Evolutionary conservation across 2,888 invertebrate genomes (phyloP).

Genomic region (Actias luna): DNA sequence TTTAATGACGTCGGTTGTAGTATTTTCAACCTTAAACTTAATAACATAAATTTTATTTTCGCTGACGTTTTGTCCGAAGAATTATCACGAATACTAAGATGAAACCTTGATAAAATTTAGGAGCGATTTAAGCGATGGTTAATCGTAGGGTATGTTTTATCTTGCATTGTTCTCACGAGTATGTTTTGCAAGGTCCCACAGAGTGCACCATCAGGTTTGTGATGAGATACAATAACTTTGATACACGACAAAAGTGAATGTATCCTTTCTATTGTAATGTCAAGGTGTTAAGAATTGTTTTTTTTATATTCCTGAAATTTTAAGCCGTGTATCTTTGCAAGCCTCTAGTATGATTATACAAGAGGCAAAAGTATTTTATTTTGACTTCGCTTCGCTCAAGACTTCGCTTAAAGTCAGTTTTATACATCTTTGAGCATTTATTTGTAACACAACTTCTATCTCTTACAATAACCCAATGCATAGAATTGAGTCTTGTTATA

Average conservation of each 20-base stretch:
- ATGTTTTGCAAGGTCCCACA: slow-evolving; percentile 46
- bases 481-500: no score
- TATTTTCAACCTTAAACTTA: slow-evolving; percentile 20
- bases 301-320: background rate
- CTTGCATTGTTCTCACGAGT: slow-evolving; percentile 56
- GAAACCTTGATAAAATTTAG: slow-evolving; percentile 18
- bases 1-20: background rate
- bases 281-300: background rate
- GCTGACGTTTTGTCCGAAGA: slow-evolving; percentile 17
- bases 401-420: no score
- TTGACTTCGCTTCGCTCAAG: no score
- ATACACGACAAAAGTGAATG: slow-evolving; percentile 19
- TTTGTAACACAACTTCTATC: no score
- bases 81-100: slow-evolving; percentile 23
- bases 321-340: no score
- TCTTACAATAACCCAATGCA: no score
- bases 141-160: slow-evolving; percentile 14
- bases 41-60: slow-evolving; percentile 19
- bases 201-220: slow-evolving; percentile 37
- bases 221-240: slow-evolving; percentile 24
- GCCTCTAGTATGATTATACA: no score
- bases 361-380: no score
- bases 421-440: no score
- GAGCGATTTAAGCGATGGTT: slow-evolving; percentile 16
- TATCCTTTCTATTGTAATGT: background rate